Evolutionary conservation across 2,888 invertebrate species (phyloP).

Genomic region (Mesochorus sp.): DNA sequence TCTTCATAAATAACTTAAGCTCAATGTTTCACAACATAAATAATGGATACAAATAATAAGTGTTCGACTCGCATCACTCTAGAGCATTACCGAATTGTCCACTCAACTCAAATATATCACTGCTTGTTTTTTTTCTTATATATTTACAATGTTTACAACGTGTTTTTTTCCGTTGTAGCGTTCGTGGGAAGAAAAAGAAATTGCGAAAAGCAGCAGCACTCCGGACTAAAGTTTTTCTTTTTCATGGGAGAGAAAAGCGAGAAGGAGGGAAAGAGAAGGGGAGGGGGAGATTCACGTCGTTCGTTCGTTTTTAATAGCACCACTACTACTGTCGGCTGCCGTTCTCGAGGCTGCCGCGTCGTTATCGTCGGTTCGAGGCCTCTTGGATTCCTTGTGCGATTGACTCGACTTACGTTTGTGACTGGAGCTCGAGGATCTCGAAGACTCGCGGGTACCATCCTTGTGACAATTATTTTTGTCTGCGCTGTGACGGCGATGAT

Average conservation of each 20-base stretch:
- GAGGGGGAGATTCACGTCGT: conserved; percentile 49
- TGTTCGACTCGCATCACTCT: conserved; percentile 4
- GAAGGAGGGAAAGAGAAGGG: neutral
- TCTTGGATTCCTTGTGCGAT: conserved; percentile 71
- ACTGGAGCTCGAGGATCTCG: conserved; percentile 71
- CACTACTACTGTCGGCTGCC: conserved; percentile 22
- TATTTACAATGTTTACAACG: conserved; percentile 54
- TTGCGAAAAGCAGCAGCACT: neutral
- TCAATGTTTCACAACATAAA: conserved; percentile 54
- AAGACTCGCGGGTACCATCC: conserved; percentile 62
- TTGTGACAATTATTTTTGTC: too few relatives aligned
- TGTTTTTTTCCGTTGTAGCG: too few relatives aligned
- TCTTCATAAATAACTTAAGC: conserved; percentile 62
- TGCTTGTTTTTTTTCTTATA: conserved; percentile 54
- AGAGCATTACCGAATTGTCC: conserved; percentile 7
- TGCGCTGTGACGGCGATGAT: too few relatives aligned
- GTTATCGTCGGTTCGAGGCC: conserved; percentile 68
- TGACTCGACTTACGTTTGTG: conserved; percentile 75
- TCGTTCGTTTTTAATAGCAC: conserved; percentile 45
- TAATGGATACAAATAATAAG: conserved; percentile 54
- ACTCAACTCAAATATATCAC: conserved; percentile 55
- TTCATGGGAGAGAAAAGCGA: neutral
- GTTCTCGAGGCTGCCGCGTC: conserved; percentile 4
- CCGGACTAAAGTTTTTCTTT: neutral
- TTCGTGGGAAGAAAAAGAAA: neutral